Percentiles rank a stretch among this genome's conserved stretches.
Conservation (phyloP, 2,113 vertebrate species). For the Maccullochella peelii region DNA sequence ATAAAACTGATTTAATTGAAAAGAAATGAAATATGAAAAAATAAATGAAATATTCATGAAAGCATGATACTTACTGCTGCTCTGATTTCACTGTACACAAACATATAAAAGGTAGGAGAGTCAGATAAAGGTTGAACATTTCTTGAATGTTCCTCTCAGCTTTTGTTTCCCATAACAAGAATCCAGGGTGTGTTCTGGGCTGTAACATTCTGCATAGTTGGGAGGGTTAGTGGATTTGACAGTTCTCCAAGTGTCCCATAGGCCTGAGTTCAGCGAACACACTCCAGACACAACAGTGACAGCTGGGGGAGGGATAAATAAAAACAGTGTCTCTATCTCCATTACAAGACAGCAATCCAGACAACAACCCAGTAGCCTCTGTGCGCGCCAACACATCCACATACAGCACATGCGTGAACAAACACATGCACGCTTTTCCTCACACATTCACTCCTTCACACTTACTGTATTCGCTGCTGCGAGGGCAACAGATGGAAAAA, state of each 20-base stretch:
- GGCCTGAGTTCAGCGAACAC: conserved; percentile 79
- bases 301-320: conserved; percentile 92
- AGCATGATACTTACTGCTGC: neutral
- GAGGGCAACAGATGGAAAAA: conserved; percentile 87
- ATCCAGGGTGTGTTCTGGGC: conserved; percentile 80
- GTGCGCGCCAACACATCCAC: conserved; percentile 51
- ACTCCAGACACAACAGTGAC: conserved; percentile 98
- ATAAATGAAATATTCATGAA: neutral
- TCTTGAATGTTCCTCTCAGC: conserved; percentile 74
- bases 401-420: conserved; percentile 49
- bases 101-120: neutral
- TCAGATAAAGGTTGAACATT: conserved; percentile 53
- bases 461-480: conserved; percentile 84
- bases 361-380: conserved; percentile 61
- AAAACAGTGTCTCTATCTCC: conserved; percentile 90
- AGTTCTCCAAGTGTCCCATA: conserved; percentile 85
- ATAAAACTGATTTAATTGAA: neutral
- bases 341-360: conserved; percentile 60
- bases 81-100: neutral
- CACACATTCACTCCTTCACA: conserved; percentile 75
- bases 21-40: too few relatives aligned
- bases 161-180: conserved; percentile 80
- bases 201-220: conserved; percentile 84
- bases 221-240: conserved; percentile 87
- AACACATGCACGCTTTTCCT: conserved; percentile 57